Percentiles rank a stretch among this genome's conserved stretches.
These are phyloP conservation scores for Murina feae DNA, from an alignment of 2,113 vertebrate genomes.

Conservation along the genomic window DNA sequence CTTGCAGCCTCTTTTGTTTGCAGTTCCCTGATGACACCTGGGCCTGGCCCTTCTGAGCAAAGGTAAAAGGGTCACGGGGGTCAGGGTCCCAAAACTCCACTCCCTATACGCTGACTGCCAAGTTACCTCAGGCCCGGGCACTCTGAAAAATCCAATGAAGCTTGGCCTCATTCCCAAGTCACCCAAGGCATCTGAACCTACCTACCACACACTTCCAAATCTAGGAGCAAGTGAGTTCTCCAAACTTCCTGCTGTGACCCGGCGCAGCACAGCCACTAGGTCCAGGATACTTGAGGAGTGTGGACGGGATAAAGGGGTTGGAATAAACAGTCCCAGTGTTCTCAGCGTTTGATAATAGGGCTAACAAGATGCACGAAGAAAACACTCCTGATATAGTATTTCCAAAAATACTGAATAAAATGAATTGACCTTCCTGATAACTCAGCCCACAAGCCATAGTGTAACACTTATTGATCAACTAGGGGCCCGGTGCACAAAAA, in stretches of 20 bases:
- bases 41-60: background rate
- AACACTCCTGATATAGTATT: background rate
- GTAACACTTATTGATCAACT: background rate
- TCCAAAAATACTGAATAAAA: background rate
- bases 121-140: background rate
- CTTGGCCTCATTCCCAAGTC: background rate
- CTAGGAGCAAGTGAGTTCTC: background rate
- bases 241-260: background rate
- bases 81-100: background rate
- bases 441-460: background rate
- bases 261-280: background rate
- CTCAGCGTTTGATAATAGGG: background rate
- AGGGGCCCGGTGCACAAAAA: too few relatives aligned
- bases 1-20: background rate
- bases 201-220: background rate
- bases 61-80: background rate
- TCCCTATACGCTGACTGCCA: background rate
- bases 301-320: background rate
- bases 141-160: background rate
- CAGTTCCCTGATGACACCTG: background rate
- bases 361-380: background rate
- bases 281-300: background rate
- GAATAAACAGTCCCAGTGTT: background rate
- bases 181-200: background rate
- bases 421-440: background rate